Evolutionary conservation across 2,888 invertebrate species (phyloP), one percentile per base, ranked within the genome.

Genomic region (Temnothorax rugatulus): DNA sequence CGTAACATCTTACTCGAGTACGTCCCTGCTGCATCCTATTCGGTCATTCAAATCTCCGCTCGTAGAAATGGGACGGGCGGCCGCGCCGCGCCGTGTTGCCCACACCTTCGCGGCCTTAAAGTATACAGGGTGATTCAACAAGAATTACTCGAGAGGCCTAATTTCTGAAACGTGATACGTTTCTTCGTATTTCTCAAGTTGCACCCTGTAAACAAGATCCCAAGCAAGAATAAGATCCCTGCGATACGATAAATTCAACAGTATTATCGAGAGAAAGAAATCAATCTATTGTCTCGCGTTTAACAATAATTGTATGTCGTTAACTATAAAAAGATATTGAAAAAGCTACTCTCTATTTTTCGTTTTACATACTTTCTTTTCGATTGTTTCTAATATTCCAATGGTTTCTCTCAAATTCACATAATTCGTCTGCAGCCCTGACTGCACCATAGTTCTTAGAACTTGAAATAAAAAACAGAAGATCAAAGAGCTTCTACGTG

Each of bases 1-100:
- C 4, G 25, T 54, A 1, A 21, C 25, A 7, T 9, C 29, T 54
- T 29, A n/a, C 11, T 84, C 79, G 59, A 84, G 74, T 90, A 84
- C 90, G 88, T 88, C 90, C 90, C 90, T 91, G 89, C 61, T 74
- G 74, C 81, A 84, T 89, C 88, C 87, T 91, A 90, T 90, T 87
- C 91, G 90, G 90, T 91, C 91, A 90, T 93, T 93, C 92, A 89
- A 92, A 91, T 92, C 92, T 91, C 91, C 88, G 87, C 90, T 84
- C 86, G 87, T 87, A 85, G 88, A 87, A 90, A 90, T 88, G 84
- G 89, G 89, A 89, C 87, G 86, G 87, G 79, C 87, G 86, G 90
- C 71, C 82, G 88, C 54, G 90, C 71, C 82, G 88, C 59, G 25
- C 47, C 83, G 73, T 84, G 87, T 87, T 82, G 74, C 86, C 86